phyloP scores from a whole-genome alignment of 2,797 vertebrate genomes.

The Pipistrellus pygmaeus region DNA sequence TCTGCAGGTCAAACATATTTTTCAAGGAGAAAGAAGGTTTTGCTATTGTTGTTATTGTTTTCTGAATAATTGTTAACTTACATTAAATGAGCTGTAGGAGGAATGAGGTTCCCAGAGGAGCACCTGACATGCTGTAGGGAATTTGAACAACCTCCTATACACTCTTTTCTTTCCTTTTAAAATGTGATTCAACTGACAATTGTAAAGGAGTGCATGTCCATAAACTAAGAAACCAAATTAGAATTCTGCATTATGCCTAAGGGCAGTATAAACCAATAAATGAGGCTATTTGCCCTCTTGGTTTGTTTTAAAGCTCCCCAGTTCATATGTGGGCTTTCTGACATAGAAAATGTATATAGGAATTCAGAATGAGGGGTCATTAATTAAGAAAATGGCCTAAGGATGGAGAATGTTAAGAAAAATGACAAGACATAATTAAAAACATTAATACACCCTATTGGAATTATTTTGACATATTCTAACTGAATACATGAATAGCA shows the following conservation, averaged over 20 bases:
- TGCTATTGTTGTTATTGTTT: constrained; percentile 4
- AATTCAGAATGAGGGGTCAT: background rate
- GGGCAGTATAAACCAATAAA: background rate
- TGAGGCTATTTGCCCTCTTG: background rate
- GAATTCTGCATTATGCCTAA: background rate
- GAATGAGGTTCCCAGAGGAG: background rate
- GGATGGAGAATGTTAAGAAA: constrained; percentile 19
- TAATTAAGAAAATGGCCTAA: constrained; percentile 32
- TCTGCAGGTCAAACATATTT: background rate
- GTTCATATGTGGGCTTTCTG: background rate
- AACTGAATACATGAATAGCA: background rate
- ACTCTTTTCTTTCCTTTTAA: constrained; percentile 21
- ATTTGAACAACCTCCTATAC: background rate
- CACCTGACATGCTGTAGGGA: background rate
- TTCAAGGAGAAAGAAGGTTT: background rate
- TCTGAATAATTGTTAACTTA: constrained; percentile 17
- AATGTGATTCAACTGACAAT: background rate
- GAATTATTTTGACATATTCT: background rate
- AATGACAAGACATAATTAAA: background rate
- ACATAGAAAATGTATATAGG: background rate
- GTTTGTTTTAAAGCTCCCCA: background rate
- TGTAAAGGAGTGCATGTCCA: background rate
- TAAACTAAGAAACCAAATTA: background rate
- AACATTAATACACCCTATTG: background rate
- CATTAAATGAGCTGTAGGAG: background rate